A percentile compares a stretch with the other conserved stretches of the same genome.
phyloP scores from a whole-genome alignment of 2,888 invertebrate species.

The Ophion ventricosus region DNA sequence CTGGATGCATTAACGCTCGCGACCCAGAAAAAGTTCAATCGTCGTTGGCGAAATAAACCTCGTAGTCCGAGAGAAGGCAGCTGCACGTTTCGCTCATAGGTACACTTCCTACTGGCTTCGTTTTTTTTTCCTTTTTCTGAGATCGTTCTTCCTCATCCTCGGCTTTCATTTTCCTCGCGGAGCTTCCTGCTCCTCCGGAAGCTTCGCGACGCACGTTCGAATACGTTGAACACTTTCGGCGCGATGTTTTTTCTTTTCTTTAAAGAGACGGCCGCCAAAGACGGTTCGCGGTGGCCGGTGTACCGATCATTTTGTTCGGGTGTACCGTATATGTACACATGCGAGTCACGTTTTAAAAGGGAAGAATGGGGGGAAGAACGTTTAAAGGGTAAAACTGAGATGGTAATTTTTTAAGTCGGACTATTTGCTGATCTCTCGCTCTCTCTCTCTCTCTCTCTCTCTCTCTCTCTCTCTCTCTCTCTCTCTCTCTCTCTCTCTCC shows the following conservation, averaged over 20 bases:
- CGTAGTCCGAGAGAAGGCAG: slow-evolving; percentile 66
- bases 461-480: background rate
- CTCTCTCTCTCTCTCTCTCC: background rate
- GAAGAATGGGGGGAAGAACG: slow-evolving; percentile 1
- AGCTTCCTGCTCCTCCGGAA: slow-evolving; percentile 48
- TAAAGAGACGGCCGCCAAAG: slow-evolving; percentile 35
- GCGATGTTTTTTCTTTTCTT: slow-evolving; percentile 13
- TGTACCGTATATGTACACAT: background rate
- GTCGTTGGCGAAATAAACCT: slow-evolving; percentile 43
- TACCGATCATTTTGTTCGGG: slow-evolving; percentile 42
- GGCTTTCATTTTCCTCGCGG: slow-evolving; percentile 6
- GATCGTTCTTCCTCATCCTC: slow-evolving; percentile 54
- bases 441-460: slow-evolving; percentile 3
- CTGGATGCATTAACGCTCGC: slow-evolving; percentile 26
- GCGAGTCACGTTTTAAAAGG: slow-evolving; percentile 39
- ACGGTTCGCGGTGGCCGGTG: background rate
- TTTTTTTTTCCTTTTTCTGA: slow-evolving; percentile 55
- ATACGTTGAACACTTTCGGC: slow-evolving; percentile 43
- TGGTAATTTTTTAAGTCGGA: slow-evolving; percentile 41
- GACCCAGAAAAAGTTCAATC: slow-evolving; percentile 71
- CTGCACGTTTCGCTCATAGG: slow-evolving; percentile 63
- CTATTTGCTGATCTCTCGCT: background rate
- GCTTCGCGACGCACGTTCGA: slow-evolving; percentile 39
- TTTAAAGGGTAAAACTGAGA: slow-evolving; percentile 54
- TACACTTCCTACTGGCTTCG: slow-evolving; percentile 67